Base-by-base conservation (phyloP, 2,113 vertebrate species). In the Panurus biarmicus region DNA sequence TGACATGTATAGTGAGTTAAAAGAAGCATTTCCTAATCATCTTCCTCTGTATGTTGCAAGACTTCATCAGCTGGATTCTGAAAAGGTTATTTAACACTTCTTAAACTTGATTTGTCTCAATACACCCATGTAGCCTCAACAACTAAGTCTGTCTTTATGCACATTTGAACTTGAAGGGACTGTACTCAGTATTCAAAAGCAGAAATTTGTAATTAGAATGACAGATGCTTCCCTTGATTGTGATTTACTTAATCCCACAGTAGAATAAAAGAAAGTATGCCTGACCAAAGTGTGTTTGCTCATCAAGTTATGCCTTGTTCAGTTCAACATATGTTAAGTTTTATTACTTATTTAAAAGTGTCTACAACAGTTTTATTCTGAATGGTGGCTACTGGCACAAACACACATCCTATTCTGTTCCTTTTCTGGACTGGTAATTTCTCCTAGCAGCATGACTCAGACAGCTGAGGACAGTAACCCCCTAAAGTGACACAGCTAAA, bases 11-110 rank as follows among this genome's bases (percentile, higher is more conserved):
- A 99, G 98, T 54, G 99, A 99, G 83, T 97, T 99, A 91, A 99
- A 98, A 96, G 99, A 99, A 95, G 97, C 95, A 2, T 99, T 98
- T 85, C 97, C 98, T 7, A 98, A 98, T 93, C 99, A 99, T 78
- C 98, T 99, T 92, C 99, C 99, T 2, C 95, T 99, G n/a, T 99
- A 99, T 4, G 98, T 99, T 57, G 99, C 99, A 81, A 97, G 99
- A 81, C 98, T 99, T 78, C 99, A 99, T 96, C 99, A 99, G 80
- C 95, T 99, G 96, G 99, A 99, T 97, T 98, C 98, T 74, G 99
- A 99, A 96, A 99, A 99, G 98, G 99, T 99, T 79, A 51, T 88
- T 92, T 92, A 51, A 58, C 35, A 20, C 25, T 76, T 57, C 21
- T 44, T 56, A 75, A 81, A 50, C 13, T 74, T 51, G 5, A 28